Conservation (phyloP, 2,113 vertebrate genomes). For the Loxodonta africana region DNA sequence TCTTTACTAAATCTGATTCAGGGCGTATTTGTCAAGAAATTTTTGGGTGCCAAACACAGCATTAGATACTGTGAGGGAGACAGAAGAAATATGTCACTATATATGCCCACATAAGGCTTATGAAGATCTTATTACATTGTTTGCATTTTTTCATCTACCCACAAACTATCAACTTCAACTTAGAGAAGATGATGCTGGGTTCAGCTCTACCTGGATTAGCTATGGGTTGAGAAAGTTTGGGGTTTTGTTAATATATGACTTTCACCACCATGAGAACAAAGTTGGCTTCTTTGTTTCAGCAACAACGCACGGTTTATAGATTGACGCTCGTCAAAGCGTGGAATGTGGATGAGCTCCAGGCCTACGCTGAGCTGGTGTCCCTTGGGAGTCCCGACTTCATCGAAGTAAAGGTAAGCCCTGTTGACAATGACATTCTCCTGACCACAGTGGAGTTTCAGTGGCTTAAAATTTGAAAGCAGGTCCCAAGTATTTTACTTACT, state of each 20-base stretch:
- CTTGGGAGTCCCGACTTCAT: constrained; percentile 96
- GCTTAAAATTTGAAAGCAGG: neutral
- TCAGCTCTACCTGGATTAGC: neutral
- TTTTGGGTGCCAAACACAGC: neutral
- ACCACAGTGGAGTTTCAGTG: accelerated
- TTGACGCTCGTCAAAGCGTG: constrained; percentile 97
- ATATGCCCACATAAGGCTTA: neutral
- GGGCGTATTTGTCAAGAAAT: neutral
- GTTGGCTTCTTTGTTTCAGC: constrained; percentile 85
- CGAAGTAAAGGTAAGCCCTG: constrained; percentile 94
- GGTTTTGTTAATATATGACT: neutral
- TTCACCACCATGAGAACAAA: neutral
- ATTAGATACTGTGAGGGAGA: neutral
- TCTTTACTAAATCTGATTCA: neutral
- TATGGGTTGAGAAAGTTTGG: neutral
- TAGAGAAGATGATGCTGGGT: neutral
- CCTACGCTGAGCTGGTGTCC: constrained; percentile 94
- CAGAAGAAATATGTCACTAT: neutral
- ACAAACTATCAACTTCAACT: neutral
- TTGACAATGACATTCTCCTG: neutral
- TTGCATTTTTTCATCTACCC: neutral
- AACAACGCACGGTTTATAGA: constrained; percentile 95
- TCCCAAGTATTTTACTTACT: neutral
- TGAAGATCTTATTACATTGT: neutral
- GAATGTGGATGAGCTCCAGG: constrained; percentile 96